Conservation (phyloP, 2,113 vertebrate species). For the Paramisgurnus dabryanus region DNA sequence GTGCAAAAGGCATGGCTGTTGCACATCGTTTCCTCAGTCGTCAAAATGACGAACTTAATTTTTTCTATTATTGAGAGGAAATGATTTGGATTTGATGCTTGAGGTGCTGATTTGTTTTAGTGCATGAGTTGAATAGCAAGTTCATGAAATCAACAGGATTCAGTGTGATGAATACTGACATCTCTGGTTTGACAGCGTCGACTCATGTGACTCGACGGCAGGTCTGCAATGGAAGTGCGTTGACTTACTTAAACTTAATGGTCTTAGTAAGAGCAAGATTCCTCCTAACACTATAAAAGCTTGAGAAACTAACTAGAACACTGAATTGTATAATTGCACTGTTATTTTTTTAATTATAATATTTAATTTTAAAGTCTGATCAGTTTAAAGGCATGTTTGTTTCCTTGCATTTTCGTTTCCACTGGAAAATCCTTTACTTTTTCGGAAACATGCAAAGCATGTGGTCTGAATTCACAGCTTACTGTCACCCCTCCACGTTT, state of each 20-base stretch:
- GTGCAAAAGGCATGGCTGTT: neutral
- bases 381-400: neutral
- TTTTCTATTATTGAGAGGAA: neutral
- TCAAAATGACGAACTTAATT: neutral
- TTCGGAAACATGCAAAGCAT: neutral
- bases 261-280: too few relatives aligned
- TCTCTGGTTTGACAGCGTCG: neutral
- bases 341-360: too few relatives aligned
- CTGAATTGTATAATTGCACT: too few relatives aligned
- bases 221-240: slow-evolving; percentile 1
- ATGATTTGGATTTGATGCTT: neutral
- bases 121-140: neutral
- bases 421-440: neutral
- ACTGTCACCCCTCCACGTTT: slow-evolving; percentile 17
- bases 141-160: neutral
- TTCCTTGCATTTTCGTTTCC: neutral
- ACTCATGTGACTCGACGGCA: neutral
- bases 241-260: neutral
- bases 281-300: too few relatives aligned
- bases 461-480: slow-evolving; percentile 4
- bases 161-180: neutral
- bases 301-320: too few relatives aligned
- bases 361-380: neutral
- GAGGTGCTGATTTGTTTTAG: neutral
- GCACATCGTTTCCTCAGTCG: neutral